Conservation (phyloP, 2,113 vertebrate species). For the Entomyzon cyanotis region DNA sequence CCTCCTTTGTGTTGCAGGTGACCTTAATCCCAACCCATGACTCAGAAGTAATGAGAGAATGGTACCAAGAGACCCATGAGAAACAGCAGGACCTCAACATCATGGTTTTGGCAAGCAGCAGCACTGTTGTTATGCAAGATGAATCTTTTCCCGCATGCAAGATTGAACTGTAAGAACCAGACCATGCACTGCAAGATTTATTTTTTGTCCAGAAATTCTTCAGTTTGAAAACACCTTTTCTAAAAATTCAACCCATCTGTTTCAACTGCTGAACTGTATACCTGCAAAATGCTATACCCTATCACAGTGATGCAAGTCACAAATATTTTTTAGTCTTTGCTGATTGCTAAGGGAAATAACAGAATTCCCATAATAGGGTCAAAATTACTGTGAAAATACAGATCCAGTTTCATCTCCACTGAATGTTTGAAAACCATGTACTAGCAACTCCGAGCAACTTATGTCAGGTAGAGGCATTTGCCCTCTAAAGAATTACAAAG, state of each 20-base stretch:
- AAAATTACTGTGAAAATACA: conserved; percentile 72
- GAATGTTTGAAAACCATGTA: conserved; percentile 73
- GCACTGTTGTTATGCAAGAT: conserved; percentile 99
- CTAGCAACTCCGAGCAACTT: conserved; percentile 72
- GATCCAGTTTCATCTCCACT: conserved; percentile 66
- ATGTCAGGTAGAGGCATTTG: conserved; percentile 18
- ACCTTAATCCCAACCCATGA: conserved; percentile 96
- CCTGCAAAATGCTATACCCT: conserved; percentile 69
- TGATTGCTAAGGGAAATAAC: conserved; percentile 73
- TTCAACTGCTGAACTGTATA: conserved; percentile 69
- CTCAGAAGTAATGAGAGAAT: conserved; percentile 95
- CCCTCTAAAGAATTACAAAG: conserved; percentile 37
- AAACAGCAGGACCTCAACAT: conserved; percentile 96
- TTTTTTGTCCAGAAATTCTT: conserved; percentile 71
- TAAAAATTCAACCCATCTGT: conserved; percentile 66
- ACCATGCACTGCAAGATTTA: conserved; percentile 33
- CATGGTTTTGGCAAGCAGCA: conserved; percentile 98
- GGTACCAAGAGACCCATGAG: conserved; percentile 97
- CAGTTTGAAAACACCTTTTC: conserved; percentile 73
- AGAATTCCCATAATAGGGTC: conserved; percentile 68
- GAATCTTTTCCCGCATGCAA: conserved; percentile 98
- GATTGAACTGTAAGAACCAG: conserved; percentile 88
- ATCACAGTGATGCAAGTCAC: conserved; percentile 69
- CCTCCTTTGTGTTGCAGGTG: conserved; percentile 76
- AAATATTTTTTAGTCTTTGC: conserved; percentile 68